Evolutionary conservation across 2,113 vertebrate species (phyloP), one percentile per base, ranked within the genome.

Genomic region (Campylomormyrus tamandua): DNA sequence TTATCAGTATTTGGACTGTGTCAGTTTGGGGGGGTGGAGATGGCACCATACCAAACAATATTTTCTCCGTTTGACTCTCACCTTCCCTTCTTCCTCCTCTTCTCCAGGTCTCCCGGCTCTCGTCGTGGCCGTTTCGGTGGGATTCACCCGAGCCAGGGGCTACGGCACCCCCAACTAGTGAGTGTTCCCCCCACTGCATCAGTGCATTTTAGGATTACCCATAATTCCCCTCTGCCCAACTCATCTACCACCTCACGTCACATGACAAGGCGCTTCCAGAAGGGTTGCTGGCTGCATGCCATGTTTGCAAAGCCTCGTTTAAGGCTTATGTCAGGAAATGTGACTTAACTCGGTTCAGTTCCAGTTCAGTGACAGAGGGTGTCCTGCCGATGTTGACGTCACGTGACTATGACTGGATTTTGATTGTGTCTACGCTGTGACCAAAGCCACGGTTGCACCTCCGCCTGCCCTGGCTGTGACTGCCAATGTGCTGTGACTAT

Each of bases 81-180:
- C 87, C 53, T 48, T 88, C 10, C 21, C 56, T 10, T 74, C 50
- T 53, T 50, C 15, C 13, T 31, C 10, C 56, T 70, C 24, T 50
- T 7, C 46, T 35, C 39, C 94, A 96, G 95, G 95, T 94, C 95
- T 96, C 88, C 95, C 98, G 77, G 98, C 98, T 52, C 95, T 99
- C 24, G 97, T 99, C 92, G 98, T 99, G 87, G 98, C 98, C 0
- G 97, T 98, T 94, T 98, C 98, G 0, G 98, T 99, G 0, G 98
- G 98, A 92, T 99, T 99, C 93, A 99, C 98, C 7, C 95, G 98
- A 95, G 98, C 98, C 85, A 98, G 98, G 96, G 98, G 98, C 95
- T 99, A 99, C 0, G 98, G 98, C 90, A 98, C 98, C 3, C 94
- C 96, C 35, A 98, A 95, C 97, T 98, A 99, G 98, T 98, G 96